phyloP scores from a whole-genome alignment of 2,797 vertebrate genomes.

The Bufotes viridis region DNA sequence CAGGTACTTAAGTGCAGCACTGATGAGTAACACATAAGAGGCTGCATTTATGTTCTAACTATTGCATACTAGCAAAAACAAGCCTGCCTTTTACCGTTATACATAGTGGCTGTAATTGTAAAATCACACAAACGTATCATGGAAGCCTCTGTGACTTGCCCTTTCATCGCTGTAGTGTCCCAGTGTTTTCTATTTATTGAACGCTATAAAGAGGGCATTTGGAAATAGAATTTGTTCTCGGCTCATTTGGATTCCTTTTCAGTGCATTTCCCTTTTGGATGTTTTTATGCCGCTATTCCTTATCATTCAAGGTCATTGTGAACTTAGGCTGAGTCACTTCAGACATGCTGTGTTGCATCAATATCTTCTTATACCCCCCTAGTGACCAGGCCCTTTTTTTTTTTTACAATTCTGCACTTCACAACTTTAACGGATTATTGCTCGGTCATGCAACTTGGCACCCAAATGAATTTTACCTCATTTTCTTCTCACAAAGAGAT shows the following conservation, averaged over 20 bases:
- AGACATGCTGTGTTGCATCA: not conserved
- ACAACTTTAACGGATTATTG: too few species aligned
- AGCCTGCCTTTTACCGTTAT: not conserved
- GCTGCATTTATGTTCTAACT: slow-evolving; percentile 11
- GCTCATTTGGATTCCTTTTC: too few species aligned
- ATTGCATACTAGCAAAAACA: slow-evolving; percentile 10
- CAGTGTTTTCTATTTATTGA: not conserved
- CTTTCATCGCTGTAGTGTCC: not conserved
- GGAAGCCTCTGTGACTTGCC: not conserved
- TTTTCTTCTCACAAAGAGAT: too few species aligned
- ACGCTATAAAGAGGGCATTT: not conserved
- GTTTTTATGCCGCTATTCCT: not conserved
- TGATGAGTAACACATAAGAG: slow-evolving; percentile 37
- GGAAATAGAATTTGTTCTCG: not conserved
- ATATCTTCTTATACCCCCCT: too few species aligned
- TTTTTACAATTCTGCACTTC: too few species aligned
- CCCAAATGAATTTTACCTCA: too few species aligned
- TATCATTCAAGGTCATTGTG: too few species aligned
- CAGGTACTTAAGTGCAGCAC: slow-evolving; percentile 27
- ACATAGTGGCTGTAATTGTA: not conserved
- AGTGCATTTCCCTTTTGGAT: not conserved
- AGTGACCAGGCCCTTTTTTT: too few species aligned
- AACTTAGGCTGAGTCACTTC: not conserved
- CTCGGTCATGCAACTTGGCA: too few species aligned
- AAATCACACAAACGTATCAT: not conserved